Evolutionary conservation across 2,113 vertebrate genomes (phyloP).

Genomic region (Aptenodytes patagonicus): DNA sequence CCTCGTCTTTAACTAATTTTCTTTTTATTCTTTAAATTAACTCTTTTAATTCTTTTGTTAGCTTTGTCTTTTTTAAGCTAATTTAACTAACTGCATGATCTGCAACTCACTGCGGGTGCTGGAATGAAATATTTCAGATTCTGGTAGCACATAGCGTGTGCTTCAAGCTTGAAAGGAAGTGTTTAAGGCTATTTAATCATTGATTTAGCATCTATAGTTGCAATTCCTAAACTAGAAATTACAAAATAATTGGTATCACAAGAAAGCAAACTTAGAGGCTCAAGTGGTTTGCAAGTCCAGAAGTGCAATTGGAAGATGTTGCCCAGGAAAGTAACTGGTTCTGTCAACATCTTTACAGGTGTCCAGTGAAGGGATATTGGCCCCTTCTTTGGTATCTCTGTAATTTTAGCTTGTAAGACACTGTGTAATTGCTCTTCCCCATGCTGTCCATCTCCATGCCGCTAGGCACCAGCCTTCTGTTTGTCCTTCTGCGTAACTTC

Average conservation of each 20-base stretch:
- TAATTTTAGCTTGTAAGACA: background rate
- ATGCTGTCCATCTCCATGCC: background rate
- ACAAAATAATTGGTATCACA: background rate
- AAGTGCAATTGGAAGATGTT: background rate
- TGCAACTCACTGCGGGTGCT: background rate
- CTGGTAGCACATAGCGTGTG: background rate
- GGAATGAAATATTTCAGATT: background rate
- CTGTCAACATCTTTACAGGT: background rate
- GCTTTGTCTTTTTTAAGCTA: background rate
- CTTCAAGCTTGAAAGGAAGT: background rate
- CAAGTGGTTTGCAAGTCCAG: background rate
- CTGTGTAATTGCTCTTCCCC: accelerated
- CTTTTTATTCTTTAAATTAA: background rate
- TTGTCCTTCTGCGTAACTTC: background rate
- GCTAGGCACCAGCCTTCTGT: background rate
- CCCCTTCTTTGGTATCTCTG: background rate
- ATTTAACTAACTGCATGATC: background rate
- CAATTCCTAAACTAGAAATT: background rate
- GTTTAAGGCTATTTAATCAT: background rate
- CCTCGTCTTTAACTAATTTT: background rate
- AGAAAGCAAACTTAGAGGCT: background rate
- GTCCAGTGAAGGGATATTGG: background rate
- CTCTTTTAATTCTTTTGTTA: background rate
- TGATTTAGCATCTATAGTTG: background rate
- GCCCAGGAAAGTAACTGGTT: background rate